Evolutionary conservation across 2,888 invertebrate species (phyloP).

Genomic region (Cyclophora punctaria): DNA sequence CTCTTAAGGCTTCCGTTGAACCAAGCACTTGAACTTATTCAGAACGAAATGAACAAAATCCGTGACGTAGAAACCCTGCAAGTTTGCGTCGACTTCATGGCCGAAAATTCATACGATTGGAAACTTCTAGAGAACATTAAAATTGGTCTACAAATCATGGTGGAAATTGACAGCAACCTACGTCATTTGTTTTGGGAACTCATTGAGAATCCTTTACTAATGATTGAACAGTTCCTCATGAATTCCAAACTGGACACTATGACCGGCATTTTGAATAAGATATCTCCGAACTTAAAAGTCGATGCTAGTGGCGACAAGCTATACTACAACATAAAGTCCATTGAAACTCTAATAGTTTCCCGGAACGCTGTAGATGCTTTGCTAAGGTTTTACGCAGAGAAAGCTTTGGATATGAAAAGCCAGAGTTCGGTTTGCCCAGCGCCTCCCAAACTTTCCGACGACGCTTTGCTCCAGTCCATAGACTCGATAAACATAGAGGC

Average conservation of each 20-base stretch:
- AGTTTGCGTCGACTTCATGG: constrained; percentile 78
- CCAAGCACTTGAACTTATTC: constrained; percentile 77
- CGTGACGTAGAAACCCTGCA: constrained; percentile 77
- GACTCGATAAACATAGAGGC: constrained; percentile 78
- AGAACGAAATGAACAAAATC: constrained; percentile 77
- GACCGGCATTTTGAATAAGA: constrained; percentile 75
- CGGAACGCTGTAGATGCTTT: constrained; percentile 80
- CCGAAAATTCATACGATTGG: constrained; percentile 65
- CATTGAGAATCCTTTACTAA: constrained; percentile 81
- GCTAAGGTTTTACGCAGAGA: constrained; percentile 84
- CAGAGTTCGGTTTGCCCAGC: constrained; percentile 46
- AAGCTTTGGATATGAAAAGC: constrained; percentile 82
- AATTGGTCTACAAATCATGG: constrained; percentile 80
- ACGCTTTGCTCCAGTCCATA: constrained; percentile 75
- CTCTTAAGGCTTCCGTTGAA: constrained; percentile 74
- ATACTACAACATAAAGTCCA: constrained; percentile 76
- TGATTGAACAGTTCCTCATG: constrained; percentile 91
- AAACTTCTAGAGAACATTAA: constrained; percentile 76
- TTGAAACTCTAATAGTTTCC: constrained; percentile 71
- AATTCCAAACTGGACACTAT: constrained; percentile 85
- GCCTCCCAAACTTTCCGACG: constrained; percentile 62
- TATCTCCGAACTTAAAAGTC: constrained; percentile 59
- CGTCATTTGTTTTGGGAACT: constrained; percentile 78
- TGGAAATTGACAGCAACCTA: constrained; percentile 73
- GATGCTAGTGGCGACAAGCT: constrained; percentile 68